Base-by-base conservation (phyloP, 2,113 vertebrate genomes). In the Varanus komodoensis region DNA sequence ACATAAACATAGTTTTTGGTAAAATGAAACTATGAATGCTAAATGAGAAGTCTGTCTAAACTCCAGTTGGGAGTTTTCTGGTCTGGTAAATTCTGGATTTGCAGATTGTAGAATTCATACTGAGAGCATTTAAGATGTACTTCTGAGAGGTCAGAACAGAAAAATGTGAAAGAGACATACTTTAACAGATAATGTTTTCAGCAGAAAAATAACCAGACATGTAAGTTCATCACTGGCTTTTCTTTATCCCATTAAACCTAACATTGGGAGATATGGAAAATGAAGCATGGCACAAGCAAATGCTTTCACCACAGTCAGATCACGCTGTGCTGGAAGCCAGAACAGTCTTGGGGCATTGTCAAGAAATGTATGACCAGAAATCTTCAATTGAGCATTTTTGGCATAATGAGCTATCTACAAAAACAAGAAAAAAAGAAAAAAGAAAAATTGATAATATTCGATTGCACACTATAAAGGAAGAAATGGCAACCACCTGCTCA, bases 401-500 rank as follows among this genome's bases (percentile, higher is more conserved):
- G 82, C 19, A 38, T 83, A 68, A 17, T 34, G 3, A 75, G 82
- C 89, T 82, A 14, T 88, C 91, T 94, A 89, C 93, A 91, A 89
- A 34, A 84, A 11, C 67, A 21, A 85, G 19, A 54, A 57, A 69
- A 54, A 94, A 83, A 68, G 38, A 11, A 77, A 21, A 85, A 27
- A 54, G 73, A 69, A 54, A 94, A 83, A 68, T 12, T 89, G 94
- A 68, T 86, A 94, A 94, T 80, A 95, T 95, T 89, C 83, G 85
- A 21, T 90, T 69, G 54, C 90, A 93, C 95, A 93, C 86, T 68
- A 90, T 34, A 91, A 94, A 90, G 93, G 81, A 92, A 91, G 91
- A 90, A 91, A 25, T 32, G 90, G 86, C 93, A 94, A 97, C 91
- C 97, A 97, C 97, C 97, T 97, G 96, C 96, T 94, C 91, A 95